phyloP scores from a whole-genome alignment of 2,888 invertebrate species.

The Lumbricus terrestris region DNA sequence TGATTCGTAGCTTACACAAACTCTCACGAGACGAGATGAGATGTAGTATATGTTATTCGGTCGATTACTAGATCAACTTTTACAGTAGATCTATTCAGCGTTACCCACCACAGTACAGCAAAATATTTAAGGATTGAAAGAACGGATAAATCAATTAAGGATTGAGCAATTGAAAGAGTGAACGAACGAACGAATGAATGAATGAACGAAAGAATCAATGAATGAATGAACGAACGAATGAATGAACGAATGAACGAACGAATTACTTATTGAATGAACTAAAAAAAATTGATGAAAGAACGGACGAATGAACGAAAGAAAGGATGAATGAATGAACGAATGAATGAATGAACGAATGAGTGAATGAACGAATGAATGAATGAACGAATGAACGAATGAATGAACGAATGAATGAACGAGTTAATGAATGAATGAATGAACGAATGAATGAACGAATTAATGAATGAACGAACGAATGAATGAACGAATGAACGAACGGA shows the following conservation, averaged over 20 bases:
- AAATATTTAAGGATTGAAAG: not conserved
- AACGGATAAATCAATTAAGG: not conserved
- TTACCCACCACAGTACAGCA: not conserved
- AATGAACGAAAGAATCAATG: not conserved
- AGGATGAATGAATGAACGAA: too few species aligned
- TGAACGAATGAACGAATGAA: not conserved
- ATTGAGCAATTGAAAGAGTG: too few species aligned
- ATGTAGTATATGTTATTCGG: not conserved
- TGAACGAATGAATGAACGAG: not conserved
- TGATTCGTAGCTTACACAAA: not conserved
- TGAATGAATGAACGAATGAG: not conserved
- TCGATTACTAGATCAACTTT: not conserved
- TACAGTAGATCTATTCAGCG: not conserved
- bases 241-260: too few species aligned
- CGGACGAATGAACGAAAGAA: too few species aligned
- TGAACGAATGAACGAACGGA: too few species aligned
- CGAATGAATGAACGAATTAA: too few species aligned
- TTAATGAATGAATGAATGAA: too few species aligned
- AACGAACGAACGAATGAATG: too few species aligned
- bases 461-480: too few species aligned
- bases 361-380: not conserved
- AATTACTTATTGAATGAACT: too few species aligned
- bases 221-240: too few species aligned
- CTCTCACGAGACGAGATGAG: not conserved
- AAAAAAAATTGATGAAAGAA: too few species aligned